Evolutionary conservation across 2,113 vertebrate genomes (phyloP).

Genomic region (Myotis brandtii): DNA sequence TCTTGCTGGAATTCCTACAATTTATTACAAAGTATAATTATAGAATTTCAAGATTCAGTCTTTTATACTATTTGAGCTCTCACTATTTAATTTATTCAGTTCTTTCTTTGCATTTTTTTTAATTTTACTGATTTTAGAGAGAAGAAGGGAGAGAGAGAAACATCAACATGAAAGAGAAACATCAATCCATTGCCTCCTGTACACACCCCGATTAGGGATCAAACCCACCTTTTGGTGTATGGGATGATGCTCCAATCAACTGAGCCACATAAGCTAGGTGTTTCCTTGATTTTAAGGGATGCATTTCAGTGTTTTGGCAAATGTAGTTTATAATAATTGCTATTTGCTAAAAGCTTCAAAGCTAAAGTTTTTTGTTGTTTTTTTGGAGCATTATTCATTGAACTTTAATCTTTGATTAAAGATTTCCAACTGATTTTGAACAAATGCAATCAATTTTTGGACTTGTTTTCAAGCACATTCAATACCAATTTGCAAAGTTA

Average conservation of each 20-base stretch:
- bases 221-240: not conserved
- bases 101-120: constrained; percentile 12
- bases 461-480: constrained; percentile 15
- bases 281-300: constrained; percentile 37
- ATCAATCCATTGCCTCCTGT: not conserved
- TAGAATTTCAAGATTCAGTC: constrained; percentile 34
- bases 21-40: constrained; percentile 37
- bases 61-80: not conserved
- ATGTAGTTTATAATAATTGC: constrained; percentile 15
- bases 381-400: not conserved
- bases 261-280: not conserved
- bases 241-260: not conserved
- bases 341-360: constrained; percentile 39
- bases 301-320: not conserved
- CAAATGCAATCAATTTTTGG: not conserved
- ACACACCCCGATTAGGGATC: not conserved
- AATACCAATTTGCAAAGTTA: constrained; percentile 2
- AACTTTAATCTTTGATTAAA: constrained; percentile 37
- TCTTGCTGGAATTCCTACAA: not conserved
- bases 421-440: constrained; percentile 20
- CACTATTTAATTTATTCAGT: constrained; percentile 7
- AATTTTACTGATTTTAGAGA: not conserved
- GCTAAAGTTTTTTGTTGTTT: not conserved
- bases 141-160: not conserved
- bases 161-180: not conserved